Base-by-base conservation (phyloP, 2,113 vertebrate genomes). In the Ramphastos sulfuratus region DNA sequence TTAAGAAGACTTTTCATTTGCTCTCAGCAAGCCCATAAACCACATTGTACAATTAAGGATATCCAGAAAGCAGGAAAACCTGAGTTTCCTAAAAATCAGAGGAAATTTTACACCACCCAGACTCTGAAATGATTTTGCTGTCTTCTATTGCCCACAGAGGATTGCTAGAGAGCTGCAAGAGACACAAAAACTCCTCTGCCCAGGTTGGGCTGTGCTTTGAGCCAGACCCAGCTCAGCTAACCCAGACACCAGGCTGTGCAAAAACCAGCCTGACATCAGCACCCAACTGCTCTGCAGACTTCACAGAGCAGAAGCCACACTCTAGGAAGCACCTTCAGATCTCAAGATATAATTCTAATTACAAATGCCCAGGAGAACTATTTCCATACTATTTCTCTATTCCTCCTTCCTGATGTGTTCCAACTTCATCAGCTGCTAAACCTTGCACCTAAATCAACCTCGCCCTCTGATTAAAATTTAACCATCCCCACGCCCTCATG, bases 401-500 rank as follows among this genome's bases (percentile, higher is more conserved):
- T 69, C 58, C 10, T 37, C 58, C 54, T 23, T 33, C 52, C 69
- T 50, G 31, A 54, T 2, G 6, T 5, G 28, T 13, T n/a, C 17
- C 18, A 52, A 12, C 33, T 55, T 50, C 37, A 1, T 4, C 66
- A 55, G 30, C 56, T 42, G 61, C 25, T 24, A 90, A 81, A 82
- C 27, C 54, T 6, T 15, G 33, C 44, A 39, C 46, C 72, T 71
- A 70, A 66, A 10, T 28, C 80, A 81, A 71, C 71, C n/a, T 71
- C 39, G 21, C 42, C 12, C 48, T 52, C 37, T 64, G 81, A 93
- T 92, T 90, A 65, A 84, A 74, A 90, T 27, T 39, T 69, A 90
- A 79, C 72, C 81, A 81, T 6, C 28, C 7, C 50, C 78, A 25
- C 8, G 9, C 44, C 8, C 10, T 25, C 30, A 63, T 21, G 37